Conservation (phyloP, 2,888 invertebrate species). For the Sarcophaga subvicina region DNA sequence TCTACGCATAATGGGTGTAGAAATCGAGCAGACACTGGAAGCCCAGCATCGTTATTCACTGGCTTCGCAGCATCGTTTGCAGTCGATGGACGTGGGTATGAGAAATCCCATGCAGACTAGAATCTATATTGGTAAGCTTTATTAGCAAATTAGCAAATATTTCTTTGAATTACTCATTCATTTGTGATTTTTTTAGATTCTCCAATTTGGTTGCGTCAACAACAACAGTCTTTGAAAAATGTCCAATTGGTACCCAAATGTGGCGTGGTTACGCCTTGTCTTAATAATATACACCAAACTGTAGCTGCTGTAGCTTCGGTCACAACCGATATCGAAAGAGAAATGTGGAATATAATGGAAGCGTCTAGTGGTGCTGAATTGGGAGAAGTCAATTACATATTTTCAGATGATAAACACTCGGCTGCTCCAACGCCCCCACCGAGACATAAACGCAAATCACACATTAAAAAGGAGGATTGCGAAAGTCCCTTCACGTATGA, state of each 20-base stretch:
- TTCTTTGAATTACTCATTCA: neutral
- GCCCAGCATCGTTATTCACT: conserved; percentile 81
- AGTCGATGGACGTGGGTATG: conserved; percentile 83
- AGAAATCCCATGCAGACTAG: conserved; percentile 82
- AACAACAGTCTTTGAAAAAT: conserved; percentile 77
- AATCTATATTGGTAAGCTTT: conserved; percentile 82
- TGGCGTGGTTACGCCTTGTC: conserved; percentile 75
- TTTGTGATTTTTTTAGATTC: conserved; percentile 81
- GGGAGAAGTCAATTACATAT: conserved; percentile 75
- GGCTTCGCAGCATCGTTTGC: conserved; percentile 81
- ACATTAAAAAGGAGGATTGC: conserved; percentile 69
- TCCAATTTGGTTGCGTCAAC: conserved; percentile 85
- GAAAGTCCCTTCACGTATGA: conserved; percentile 77
- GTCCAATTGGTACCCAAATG: conserved; percentile 75
- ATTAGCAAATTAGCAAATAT: neutral
- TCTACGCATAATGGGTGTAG: conserved; percentile 84
- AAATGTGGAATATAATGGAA: conserved; percentile 83
- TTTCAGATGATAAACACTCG: conserved; percentile 71
- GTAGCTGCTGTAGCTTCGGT: conserved; percentile 81
- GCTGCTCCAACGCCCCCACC: conserved; percentile 69
- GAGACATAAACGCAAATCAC: conserved; percentile 48
- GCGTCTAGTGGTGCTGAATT: conserved; percentile 81
- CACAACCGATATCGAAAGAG: conserved; percentile 80
- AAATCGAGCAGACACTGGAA: conserved; percentile 83
- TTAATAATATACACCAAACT: conserved; percentile 80